Conservation (phyloP, 2,888 invertebrate genomes). For the Mesorhabditis sp. region DNA sequence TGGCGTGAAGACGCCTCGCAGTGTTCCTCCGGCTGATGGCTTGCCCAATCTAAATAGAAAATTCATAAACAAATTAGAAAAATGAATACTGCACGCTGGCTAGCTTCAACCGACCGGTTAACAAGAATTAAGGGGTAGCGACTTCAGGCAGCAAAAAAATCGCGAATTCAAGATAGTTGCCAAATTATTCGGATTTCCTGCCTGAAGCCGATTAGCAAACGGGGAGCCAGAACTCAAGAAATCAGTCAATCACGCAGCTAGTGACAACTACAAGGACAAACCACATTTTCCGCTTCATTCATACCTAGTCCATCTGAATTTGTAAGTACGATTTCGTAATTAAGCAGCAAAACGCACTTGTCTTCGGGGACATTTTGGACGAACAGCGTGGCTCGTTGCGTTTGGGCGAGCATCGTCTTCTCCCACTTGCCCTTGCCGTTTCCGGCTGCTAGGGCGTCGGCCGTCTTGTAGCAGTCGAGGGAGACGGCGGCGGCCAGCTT, state of each 20-base stretch:
- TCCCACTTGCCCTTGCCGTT: slow-evolving; percentile 67
- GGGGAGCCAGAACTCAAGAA: too few relatives aligned
- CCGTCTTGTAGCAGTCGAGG: slow-evolving; percentile 74
- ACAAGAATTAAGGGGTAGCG: too few relatives aligned
- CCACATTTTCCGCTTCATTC: too few relatives aligned
- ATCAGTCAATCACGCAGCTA: too few relatives aligned
- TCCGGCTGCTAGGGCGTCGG: slow-evolving; percentile 67
- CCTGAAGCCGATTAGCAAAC: too few relatives aligned
- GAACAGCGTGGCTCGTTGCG: slow-evolving; percentile 73
- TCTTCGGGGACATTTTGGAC: slow-evolving; percentile 76
- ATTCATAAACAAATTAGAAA: too few relatives aligned
- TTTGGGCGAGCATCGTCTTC: slow-evolving; percentile 65
- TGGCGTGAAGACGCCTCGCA: not conserved
- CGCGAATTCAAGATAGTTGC: too few relatives aligned
- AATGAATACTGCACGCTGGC: too few relatives aligned
- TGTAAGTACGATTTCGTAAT: slow-evolving; percentile 57
- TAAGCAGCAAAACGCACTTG: slow-evolving; percentile 69
- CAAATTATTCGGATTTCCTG: too few relatives aligned
- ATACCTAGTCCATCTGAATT: slow-evolving; percentile 22
- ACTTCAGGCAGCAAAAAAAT: too few relatives aligned
- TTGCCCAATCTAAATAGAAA: not conserved
- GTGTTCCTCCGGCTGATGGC: not conserved
- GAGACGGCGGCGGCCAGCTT: slow-evolving; percentile 72
- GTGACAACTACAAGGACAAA: too few relatives aligned
- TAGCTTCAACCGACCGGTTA: too few relatives aligned